Base-by-base conservation (phyloP, 2,888 invertebrate genomes). In the Horisme vitalbata region DNA sequence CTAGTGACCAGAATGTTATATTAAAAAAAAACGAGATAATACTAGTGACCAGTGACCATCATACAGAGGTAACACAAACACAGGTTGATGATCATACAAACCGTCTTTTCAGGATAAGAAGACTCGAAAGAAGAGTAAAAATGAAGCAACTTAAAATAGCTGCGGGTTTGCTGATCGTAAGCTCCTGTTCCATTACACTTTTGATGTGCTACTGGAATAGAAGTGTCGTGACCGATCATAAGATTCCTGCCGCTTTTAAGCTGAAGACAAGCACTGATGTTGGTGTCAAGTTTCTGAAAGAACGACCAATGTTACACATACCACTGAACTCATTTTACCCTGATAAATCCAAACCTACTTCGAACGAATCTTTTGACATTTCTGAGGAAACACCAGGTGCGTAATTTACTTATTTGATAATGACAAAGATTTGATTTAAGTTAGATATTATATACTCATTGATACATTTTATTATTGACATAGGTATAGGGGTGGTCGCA, bases 41-140 rank as follows among this genome's bases (percentile, higher is more conserved):
- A n/a, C n/a, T n/a, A n/a, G n/a, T n/a, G n/a, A n/a, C n/a, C n/a
- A n/a, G n/a, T n/a, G n/a, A n/a, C n/a, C n/a, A n/a, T n/a, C n/a
- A n/a, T n/a, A n/a, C n/a, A n/a, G n/a, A n/a, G n/a, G n/a, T n/a
- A n/a, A n/a, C n/a, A n/a, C n/a, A n/a, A n/a, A n/a, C n/a, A n/a
- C n/a, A n/a, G n/a, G n/a, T n/a, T n/a, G n/a, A n/a, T n/a, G n/a
- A n/a, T n/a, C n/a, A n/a, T n/a, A n/a, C n/a, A n/a, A n/a, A n/a
- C n/a, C 18, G 8, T 34, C 1, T 27, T 76, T 82, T 45, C 71
- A 84, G 85, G 50, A 34, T 77, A 45, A 73, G 66, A 51, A 76
- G 73, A 57, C 35, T 69, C 5, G 57, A 57, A 33, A 71, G 72
- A 39, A 70, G 67, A 59, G 31, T 52, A 32, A 74, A 55, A 28